A percentile compares a stretch with the other conserved stretches of the same genome.
phyloP scores from a whole-genome alignment of 2,888 invertebrate species.

The Andricus quercusramuli region DNA sequence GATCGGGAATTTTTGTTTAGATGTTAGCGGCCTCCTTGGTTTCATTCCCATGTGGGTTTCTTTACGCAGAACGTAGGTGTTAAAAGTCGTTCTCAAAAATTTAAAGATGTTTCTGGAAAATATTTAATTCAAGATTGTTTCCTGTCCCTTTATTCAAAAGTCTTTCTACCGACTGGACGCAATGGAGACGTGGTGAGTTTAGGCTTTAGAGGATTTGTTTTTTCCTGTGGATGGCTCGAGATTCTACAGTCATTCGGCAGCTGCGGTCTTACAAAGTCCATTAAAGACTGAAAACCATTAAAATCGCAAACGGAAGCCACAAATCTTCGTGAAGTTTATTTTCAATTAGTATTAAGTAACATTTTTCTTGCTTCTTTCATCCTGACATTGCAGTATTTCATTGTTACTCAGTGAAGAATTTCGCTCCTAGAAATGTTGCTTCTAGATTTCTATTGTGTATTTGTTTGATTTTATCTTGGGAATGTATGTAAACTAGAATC shows the following conservation, averaged over 20 bases:
- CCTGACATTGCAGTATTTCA: constrained; percentile 25
- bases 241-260: constrained; percentile 31
- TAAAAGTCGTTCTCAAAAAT: neutral
- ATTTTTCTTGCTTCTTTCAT: constrained; percentile 7
- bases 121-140: constrained; percentile 7
- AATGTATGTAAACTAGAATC: constrained; percentile 19
- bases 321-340: constrained; percentile 37
- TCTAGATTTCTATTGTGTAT: neutral
- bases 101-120: neutral
- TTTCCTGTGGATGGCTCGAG: constrained; percentile 7
- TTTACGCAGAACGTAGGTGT: neutral
- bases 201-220: constrained; percentile 31
- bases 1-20: too few species aligned
- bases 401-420: constrained; percentile 22
- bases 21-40: too few species aligned
- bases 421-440: constrained; percentile 7
- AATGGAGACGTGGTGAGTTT: constrained; percentile 21
- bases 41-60: neutral
- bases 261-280: constrained; percentile 23
- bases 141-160: neutral
- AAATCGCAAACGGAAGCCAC: constrained; percentile 40
- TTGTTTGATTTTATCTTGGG: constrained; percentile 24
- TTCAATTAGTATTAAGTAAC: constrained; percentile 32
- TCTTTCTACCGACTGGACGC: neutral
- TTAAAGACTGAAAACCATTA: constrained; percentile 33